Evolutionary conservation across 2,113 vertebrate genomes (phyloP).

Genomic region (Poeciliopsis occidentalis): DNA sequence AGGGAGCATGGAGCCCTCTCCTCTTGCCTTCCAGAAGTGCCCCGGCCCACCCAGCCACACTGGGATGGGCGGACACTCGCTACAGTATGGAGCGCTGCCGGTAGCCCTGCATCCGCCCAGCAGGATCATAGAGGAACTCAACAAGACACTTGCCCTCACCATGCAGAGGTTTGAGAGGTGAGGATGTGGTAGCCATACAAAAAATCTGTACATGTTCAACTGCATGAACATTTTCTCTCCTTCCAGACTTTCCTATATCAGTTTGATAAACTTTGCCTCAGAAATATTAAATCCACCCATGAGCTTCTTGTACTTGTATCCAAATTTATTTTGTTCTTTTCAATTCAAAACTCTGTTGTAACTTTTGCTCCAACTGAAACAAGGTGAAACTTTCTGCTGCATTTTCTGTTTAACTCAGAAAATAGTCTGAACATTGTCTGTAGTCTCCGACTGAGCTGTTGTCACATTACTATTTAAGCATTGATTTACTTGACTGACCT

Average conservation of each 20-base stretch:
- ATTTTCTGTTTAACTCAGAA: no score
- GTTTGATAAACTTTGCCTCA: no score
- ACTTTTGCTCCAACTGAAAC: not conserved
- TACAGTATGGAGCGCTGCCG: conserved; percentile 85
- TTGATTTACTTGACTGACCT: not conserved
- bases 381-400: not conserved
- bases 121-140: conserved; percentile 95
- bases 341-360: not conserved
- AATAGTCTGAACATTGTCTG: no score
- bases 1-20: conserved; percentile 86
- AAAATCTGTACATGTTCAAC: no score
- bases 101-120: conserved; percentile 87
- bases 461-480: not conserved
- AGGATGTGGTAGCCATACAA: conserved; percentile 6
- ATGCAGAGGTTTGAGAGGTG: conserved; percentile 99
- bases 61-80: conserved; percentile 84
- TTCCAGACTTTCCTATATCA: no score
- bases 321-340: not conserved
- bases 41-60: conserved; percentile 83
- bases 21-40: conserved; percentile 88
- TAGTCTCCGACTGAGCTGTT: no score
- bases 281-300: no score
- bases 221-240: no score
- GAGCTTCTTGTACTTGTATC: no score
- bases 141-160: conserved; percentile 95